Conservation (phyloP, 2,888 invertebrate species). For the Leucophenga montana region DNA sequence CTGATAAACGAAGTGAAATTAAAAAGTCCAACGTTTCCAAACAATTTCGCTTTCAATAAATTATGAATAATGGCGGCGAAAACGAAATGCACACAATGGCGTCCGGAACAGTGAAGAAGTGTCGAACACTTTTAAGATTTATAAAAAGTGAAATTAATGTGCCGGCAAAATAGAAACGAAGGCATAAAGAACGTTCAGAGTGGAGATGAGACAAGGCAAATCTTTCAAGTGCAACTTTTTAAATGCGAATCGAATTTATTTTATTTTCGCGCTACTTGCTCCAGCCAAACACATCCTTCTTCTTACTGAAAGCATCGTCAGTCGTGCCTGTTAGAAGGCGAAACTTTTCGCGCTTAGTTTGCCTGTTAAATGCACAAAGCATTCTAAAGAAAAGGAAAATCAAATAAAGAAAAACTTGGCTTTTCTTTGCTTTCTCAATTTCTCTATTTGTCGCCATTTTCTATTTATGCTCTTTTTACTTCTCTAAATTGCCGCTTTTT, state of each 20-base stretch:
- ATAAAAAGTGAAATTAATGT: conserved; percentile 68
- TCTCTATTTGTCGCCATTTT: too few species aligned
- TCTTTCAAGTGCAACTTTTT: conserved; percentile 34
- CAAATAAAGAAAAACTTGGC: conserved; percentile 2
- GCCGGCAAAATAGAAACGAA: conserved; percentile 47
- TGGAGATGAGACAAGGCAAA: conserved; percentile 20
- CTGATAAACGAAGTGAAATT: conserved; percentile 15
- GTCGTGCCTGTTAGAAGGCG: conserved; percentile 45
- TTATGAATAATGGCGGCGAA: conserved; percentile 46
- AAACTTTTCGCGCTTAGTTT: conserved; percentile 63
- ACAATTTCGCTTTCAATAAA: conserved; percentile 39
- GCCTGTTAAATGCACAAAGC: conserved; percentile 45
- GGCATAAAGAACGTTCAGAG: conserved; percentile 26
- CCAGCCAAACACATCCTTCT: conserved; percentile 3
- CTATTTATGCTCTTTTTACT: too few species aligned
- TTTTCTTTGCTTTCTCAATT: neutral
- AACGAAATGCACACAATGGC: conserved; percentile 40
- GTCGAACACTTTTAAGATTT: conserved; percentile 54
- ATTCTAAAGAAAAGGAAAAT: conserved; percentile 9
- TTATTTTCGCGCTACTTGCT: conserved; percentile 52
- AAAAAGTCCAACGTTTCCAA: neutral
- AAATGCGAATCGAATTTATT: conserved; percentile 65
- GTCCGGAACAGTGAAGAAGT: conserved; percentile 14
- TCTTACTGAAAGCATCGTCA: conserved; percentile 26
- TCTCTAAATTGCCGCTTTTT: too few species aligned